A percentile compares a stretch with the other conserved stretches of the same genome.
phyloP scores from a whole-genome alignment of 2,888 invertebrate genomes.

The Tetramorium bicarinatum region DNA sequence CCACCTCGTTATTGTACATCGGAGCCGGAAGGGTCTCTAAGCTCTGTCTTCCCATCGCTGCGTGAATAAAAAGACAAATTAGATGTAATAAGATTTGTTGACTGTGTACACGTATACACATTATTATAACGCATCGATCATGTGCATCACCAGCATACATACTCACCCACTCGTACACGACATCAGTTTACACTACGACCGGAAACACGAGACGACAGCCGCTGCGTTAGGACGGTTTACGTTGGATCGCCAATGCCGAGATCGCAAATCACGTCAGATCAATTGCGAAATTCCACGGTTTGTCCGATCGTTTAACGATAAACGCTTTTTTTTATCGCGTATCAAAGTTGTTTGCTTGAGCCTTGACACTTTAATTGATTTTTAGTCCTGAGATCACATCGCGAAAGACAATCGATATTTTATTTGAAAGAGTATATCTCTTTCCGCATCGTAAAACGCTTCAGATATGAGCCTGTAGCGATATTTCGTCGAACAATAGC shows the following conservation, averaged over 20 bases:
- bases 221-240: constrained; percentile 73
- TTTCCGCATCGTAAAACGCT: background rate
- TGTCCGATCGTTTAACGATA: background rate
- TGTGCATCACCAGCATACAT: constrained; percentile 67
- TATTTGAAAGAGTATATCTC: background rate
- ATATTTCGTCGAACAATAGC: background rate
- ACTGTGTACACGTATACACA: constrained; percentile 85
- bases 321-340: background rate
- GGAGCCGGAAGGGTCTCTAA: constrained; percentile 84
- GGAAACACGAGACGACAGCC: constrained; percentile 59
- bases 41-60: constrained; percentile 86
- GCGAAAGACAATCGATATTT: background rate
- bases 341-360: background rate
- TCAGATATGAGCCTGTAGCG: background rate
- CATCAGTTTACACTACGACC: constrained; percentile 35
- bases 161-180: constrained; percentile 39
- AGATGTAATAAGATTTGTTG: constrained; percentile 85
- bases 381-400: background rate
- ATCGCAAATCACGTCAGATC: constrained; percentile 17
- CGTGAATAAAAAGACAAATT: constrained; percentile 85
- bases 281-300: background rate
- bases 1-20: constrained; percentile 78
- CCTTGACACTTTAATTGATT: background rate
- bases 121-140: constrained; percentile 76
- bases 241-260: constrained; percentile 70